Evolutionary conservation across 2,113 vertebrate genomes (phyloP).

Genomic region (Atractosteus spatula): DNA sequence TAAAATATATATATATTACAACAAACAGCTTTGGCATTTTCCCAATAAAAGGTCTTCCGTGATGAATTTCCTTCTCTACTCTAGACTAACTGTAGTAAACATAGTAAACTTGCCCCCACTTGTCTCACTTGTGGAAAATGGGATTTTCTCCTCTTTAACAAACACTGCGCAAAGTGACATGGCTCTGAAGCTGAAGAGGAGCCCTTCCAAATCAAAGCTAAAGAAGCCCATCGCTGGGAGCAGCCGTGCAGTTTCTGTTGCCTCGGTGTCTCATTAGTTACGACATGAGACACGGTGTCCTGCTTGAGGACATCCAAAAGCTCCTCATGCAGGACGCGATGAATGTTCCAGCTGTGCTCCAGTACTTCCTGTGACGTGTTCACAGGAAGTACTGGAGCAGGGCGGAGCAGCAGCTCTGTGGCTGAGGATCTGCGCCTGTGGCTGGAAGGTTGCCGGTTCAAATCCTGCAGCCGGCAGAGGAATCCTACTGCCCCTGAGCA

Average conservation of each 20-base stretch:
- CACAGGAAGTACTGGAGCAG: background rate
- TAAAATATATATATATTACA: background rate
- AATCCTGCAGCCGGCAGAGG: no score
- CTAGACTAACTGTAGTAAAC: slow-evolving; percentile 13
- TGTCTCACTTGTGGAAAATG: slow-evolving; percentile 4
- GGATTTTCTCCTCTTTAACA: background rate
- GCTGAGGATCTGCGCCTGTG: no score
- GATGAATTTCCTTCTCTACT: no score
- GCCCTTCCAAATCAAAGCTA: background rate
- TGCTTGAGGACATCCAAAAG: background rate
- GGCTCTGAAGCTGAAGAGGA: background rate
- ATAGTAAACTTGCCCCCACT: slow-evolving; percentile 18
- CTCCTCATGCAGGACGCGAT: background rate
- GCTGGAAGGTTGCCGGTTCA: no score
- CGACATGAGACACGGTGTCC: background rate
- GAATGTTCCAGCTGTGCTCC: no score
- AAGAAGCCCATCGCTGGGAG: background rate
- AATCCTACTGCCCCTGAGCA: no score
- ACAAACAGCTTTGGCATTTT: background rate
- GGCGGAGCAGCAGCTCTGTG: no score
- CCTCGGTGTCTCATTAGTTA: background rate
- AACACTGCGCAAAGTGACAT: background rate
- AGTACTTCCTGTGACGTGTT: background rate
- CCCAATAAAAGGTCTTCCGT: background rate
- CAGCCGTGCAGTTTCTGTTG: background rate